These are phyloP conservation scores for Nycticryphes semicollaris DNA, from an alignment of 2,113 vertebrate genomes.

Conservation along the genomic window DNA sequence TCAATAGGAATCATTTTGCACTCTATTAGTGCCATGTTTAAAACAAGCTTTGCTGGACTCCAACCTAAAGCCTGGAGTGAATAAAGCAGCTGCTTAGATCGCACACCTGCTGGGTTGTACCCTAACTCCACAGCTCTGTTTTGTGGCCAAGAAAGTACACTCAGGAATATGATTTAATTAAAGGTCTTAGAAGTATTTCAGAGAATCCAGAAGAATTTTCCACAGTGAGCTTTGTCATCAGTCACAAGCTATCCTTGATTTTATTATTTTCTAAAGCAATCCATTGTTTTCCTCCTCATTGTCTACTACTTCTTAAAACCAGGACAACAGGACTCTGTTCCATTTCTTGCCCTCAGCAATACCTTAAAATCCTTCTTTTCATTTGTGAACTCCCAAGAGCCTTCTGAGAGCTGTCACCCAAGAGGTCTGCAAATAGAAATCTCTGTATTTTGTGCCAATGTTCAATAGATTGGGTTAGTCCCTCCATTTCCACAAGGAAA, in stretches of 20 bases:
- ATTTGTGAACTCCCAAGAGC: not conserved
- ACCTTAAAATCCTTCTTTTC: not conserved
- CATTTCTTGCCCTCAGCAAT: not conserved
- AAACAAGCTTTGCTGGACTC: not conserved
- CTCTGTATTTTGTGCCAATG: too few relatives aligned
- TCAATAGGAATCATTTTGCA: rapidly evolving
- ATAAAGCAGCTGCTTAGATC: not conserved
- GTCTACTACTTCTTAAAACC: not conserved
- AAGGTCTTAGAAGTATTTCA: not conserved
- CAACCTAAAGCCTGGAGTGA: not conserved
- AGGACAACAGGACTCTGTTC: not conserved
- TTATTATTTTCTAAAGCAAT: not conserved
- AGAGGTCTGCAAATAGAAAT: not conserved
- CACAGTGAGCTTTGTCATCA: not conserved
- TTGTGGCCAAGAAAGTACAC: not conserved
- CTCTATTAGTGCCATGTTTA: not conserved
- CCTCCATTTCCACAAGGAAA: not conserved
- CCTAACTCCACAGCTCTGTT: not conserved
- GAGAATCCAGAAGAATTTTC: not conserved
- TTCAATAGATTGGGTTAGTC: not conserved
- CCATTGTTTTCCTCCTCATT: not conserved
- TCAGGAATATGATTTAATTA: not conserved
- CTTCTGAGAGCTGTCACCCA: not conserved
- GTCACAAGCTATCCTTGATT: not conserved
- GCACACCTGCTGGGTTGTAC: too few relatives aligned